phyloP scores from a whole-genome alignment of 2,888 invertebrate genomes.

The Parnassius glacialis region DNA sequence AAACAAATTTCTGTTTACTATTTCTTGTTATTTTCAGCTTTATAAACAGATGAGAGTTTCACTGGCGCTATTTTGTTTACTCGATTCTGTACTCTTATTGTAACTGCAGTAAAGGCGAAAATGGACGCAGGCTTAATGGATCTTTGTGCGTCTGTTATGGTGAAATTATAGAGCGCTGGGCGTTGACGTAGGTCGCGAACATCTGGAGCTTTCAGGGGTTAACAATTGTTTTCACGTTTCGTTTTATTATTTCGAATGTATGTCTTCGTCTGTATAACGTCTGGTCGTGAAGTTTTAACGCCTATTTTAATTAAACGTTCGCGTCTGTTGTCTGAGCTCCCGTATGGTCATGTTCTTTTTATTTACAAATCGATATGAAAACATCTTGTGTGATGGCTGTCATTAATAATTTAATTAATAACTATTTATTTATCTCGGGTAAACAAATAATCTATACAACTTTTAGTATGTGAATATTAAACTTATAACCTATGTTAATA shows the following conservation, averaged over 20 bases:
- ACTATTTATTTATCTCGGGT: no score
- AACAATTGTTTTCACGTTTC: slow-evolving; percentile 24
- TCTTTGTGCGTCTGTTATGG: slow-evolving; percentile 22
- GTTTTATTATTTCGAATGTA: slow-evolving; percentile 22
- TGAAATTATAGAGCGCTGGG: slow-evolving; percentile 31
- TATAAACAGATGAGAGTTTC: slow-evolving; percentile 29
- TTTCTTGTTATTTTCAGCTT: slow-evolving; percentile 43
- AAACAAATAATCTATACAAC: no score
- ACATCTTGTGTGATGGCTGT: no score
- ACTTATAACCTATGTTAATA: no score
- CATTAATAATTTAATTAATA: no score
- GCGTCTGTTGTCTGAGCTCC: slow-evolving; percentile 2
- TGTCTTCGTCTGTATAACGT: slow-evolving; percentile 8
- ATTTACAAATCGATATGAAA: no score
- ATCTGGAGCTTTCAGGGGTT: slow-evolving; percentile 48
- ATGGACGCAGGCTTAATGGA: slow-evolving; percentile 35
- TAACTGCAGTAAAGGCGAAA: slow-evolving; percentile 24
- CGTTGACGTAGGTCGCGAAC: slow-evolving; percentile 66
- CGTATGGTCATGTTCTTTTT: background rate
- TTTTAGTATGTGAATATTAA: no score
- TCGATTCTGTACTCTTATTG: slow-evolving; percentile 7
- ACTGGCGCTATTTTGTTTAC: slow-evolving; percentile 9
- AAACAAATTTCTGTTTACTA: slow-evolving; percentile 60
- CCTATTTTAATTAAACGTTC: slow-evolving; percentile 15
- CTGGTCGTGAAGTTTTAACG: slow-evolving; percentile 18